Conservation (phyloP, 2,888 invertebrate species). For the Geotrupes spiniger region DNA sequence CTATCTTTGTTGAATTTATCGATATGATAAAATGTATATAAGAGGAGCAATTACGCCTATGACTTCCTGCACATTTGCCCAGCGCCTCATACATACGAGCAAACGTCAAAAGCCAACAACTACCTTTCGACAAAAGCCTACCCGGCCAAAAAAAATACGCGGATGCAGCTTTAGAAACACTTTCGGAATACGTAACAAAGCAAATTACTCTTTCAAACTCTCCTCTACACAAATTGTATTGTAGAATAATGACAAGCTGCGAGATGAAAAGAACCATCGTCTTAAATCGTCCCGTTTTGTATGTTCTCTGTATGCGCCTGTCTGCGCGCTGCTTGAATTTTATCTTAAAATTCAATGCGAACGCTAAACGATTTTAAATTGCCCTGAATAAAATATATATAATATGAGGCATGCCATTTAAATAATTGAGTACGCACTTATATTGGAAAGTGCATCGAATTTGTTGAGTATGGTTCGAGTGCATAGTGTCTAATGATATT, state of each 20-base stretch:
- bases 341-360: slow-evolving; percentile 15
- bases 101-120: slow-evolving; percentile 2
- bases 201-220: slow-evolving; percentile 36
- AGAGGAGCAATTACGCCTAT: too few relatives aligned
- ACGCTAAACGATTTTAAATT: slow-evolving; percentile 34
- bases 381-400: slow-evolving; percentile 25
- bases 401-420: slow-evolving; percentile 13
- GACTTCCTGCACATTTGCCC: too few relatives aligned
- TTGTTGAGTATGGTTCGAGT: too few relatives aligned
- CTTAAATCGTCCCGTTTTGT: slow-evolving; percentile 10
- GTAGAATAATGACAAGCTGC: slow-evolving; percentile 31
- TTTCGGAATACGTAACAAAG: slow-evolving; percentile 38
- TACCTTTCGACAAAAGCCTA: slow-evolving; percentile 15
- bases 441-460: too few relatives aligned
- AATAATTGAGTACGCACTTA: slow-evolving; percentile 14
- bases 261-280: slow-evolving; percentile 30
- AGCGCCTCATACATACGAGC: too few relatives aligned
- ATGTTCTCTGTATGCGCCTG: background rate
- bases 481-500: too few relatives aligned
- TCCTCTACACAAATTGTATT: slow-evolving; percentile 30
- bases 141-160: slow-evolving; percentile 29
- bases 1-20: too few relatives aligned
- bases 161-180: slow-evolving; percentile 36
- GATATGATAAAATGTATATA: too few relatives aligned
- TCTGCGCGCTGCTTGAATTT: slow-evolving; percentile 17